phyloP scores from a whole-genome alignment of 1,140 invertebrate genomes.

The Gonatopus flavifemur region DNA sequence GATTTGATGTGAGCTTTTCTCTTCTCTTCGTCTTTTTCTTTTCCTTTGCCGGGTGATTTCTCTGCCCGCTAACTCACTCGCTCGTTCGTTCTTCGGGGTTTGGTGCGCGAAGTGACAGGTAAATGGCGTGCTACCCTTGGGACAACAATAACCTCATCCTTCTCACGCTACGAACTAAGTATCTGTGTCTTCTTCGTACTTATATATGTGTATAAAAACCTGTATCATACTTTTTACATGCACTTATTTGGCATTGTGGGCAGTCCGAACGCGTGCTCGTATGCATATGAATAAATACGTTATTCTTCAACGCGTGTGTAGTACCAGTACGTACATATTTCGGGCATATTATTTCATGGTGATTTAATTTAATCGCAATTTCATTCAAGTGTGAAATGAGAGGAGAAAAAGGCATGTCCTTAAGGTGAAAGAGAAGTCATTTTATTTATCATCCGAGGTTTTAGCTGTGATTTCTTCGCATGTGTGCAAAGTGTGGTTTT shows the following conservation, averaged over 20 bases:
- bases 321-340: conserved; percentile 11
- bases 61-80: too few relatives aligned
- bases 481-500: too few relatives aligned
- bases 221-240: conserved; percentile 9
- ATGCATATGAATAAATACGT: not conserved
- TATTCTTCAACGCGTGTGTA: too few relatives aligned
- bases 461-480: too few relatives aligned
- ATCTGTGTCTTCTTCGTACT: conserved; percentile 17
- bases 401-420: conserved; percentile 28
- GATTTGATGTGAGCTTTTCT: conserved; percentile 11
- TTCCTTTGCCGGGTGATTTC: conserved; percentile 9
- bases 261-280: not conserved
- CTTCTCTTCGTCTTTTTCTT: conserved; percentile 3
- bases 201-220: too few relatives aligned
- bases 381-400: conserved; percentile 24
- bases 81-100: conserved; percentile 13
- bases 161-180: conserved; percentile 21
- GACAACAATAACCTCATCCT: conserved; percentile 22
- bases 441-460: too few relatives aligned
- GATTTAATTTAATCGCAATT: conserved; percentile 33
- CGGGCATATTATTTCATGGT: conserved; percentile 25
- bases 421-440: too few relatives aligned
- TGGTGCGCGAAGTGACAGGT: conserved; percentile 19
- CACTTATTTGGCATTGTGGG: too few relatives aligned
- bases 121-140: conserved; percentile 26